Evolutionary conservation across 1,140 invertebrate species (phyloP).

Genomic region (Drosophila bipectinata): DNA sequence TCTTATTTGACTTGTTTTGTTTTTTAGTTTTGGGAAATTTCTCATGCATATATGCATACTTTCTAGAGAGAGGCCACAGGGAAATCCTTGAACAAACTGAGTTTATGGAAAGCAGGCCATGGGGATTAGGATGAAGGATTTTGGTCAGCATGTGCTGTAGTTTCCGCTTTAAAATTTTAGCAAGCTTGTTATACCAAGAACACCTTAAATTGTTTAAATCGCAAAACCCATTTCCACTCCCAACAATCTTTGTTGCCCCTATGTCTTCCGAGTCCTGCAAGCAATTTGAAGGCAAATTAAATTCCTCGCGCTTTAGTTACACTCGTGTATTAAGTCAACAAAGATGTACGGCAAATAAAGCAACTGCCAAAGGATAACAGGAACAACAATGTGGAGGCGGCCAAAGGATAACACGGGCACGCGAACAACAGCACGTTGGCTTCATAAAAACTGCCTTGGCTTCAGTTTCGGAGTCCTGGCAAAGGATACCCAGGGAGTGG

Average conservation of each 20-base stretch:
- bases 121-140: slow-evolving; percentile 38
- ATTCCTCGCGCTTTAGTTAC: slow-evolving; percentile 67
- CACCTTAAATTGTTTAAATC: slow-evolving; percentile 42
- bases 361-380: slow-evolving; percentile 31
- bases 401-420: slow-evolving; percentile 38
- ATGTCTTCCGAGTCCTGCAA: slow-evolving; percentile 20
- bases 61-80: slow-evolving; percentile 27
- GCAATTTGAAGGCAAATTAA: slow-evolving; percentile 65
- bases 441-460: slow-evolving; percentile 67
- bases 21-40: slow-evolving; percentile 32
- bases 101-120: slow-evolving; percentile 14
- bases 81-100: slow-evolving; percentile 27
- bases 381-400: slow-evolving; percentile 37
- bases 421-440: slow-evolving; percentile 50
- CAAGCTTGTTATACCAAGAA: too few relatives aligned
- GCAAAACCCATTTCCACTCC: slow-evolving; percentile 57
- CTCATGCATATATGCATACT: slow-evolving; percentile 69
- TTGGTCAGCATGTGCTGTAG: slow-evolving; percentile 50
- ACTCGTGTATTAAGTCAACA: slow-evolving; percentile 64
- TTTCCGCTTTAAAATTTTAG: slow-evolving; percentile 1
- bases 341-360: slow-evolving; percentile 72
- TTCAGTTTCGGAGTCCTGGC: slow-evolving; percentile 26
- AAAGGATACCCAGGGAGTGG: slow-evolving; percentile 1
- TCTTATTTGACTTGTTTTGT: slow-evolving; percentile 36
- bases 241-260: slow-evolving; percentile 45